A percentile compares a stretch with the other conserved stretches of the same genome.
Evolutionary conservation across 2,888 invertebrate genomes (phyloP).

Genomic region (Petrolisthes cinctipes): DNA sequence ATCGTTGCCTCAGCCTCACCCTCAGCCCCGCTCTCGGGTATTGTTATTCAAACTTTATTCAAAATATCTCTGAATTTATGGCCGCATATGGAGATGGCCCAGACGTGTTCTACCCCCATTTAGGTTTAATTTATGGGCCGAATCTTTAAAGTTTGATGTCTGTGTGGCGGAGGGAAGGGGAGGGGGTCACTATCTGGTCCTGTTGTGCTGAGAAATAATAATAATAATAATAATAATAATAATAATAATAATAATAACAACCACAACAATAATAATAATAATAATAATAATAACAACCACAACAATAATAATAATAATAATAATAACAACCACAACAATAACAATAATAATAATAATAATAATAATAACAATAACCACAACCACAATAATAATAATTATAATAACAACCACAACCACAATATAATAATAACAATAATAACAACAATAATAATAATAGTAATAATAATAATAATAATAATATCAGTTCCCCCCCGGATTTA

Average conservation of each 20-base stretch:
- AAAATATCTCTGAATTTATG: conserved; percentile 64
- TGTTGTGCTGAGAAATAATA: not conserved
- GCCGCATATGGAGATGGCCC: conserved; percentile 59
- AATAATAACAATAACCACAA: not conserved
- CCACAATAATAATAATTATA: not conserved
- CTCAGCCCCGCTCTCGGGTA: conserved; percentile 38
- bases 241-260: not conserved
- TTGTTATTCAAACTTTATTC: conserved; percentile 64
- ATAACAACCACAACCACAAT: no score
- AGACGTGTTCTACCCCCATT: conserved; percentile 58
- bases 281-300: no score
- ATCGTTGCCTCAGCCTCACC: conserved; percentile 22
- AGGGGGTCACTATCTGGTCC: not conserved
- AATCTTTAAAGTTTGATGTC: conserved; percentile 56
- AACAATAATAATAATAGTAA: no score
- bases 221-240: not conserved
- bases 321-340: no score
- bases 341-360: no score
- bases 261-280: no score
- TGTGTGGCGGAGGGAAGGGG: conserved; percentile 17
- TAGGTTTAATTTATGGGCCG: conserved; percentile 50
- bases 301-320: no score
- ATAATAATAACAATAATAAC: no score
- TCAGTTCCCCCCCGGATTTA: no score
- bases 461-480: not conserved